Evolutionary conservation across 2,797 vertebrate species (phyloP).

Genomic region (Enteromius mattozi): DNA sequence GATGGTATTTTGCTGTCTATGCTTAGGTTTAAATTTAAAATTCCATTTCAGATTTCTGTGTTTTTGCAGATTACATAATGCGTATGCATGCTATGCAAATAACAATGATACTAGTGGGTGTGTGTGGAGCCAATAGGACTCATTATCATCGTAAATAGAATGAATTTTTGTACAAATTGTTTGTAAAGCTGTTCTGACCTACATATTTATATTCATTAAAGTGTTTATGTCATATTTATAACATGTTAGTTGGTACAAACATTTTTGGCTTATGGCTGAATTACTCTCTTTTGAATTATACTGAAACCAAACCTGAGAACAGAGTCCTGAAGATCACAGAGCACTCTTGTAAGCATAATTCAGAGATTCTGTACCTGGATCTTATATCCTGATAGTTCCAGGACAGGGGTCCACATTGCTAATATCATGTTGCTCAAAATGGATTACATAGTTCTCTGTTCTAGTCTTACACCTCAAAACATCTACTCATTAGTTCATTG

Average conservation of each 20-base stretch:
- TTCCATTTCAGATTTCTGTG: background rate
- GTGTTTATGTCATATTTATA: background rate
- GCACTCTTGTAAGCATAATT: background rate
- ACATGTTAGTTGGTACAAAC: background rate
- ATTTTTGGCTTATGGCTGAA: background rate
- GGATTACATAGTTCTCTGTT: no score
- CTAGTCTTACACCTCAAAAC: no score
- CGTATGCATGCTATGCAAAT: constrained; percentile 33
- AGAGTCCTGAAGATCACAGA: background rate
- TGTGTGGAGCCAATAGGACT: constrained; percentile 26
- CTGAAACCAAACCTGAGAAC: background rate
- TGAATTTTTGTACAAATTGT: background rate
- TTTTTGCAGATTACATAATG: constrained; percentile 34
- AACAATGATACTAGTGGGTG: constrained; percentile 15
- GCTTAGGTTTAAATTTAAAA: background rate
- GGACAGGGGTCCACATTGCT: no score
- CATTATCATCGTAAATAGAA: background rate
- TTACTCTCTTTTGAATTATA: background rate
- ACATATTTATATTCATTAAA: background rate
- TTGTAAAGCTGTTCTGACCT: background rate
- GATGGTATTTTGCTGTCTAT: background rate
- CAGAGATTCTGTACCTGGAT: background rate
- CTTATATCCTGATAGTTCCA: background rate
- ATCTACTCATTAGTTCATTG: no score
- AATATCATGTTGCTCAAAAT: no score